Base-by-base conservation (phyloP, 2,113 vertebrate species). In the Oreotragus oreotragus region DNA sequence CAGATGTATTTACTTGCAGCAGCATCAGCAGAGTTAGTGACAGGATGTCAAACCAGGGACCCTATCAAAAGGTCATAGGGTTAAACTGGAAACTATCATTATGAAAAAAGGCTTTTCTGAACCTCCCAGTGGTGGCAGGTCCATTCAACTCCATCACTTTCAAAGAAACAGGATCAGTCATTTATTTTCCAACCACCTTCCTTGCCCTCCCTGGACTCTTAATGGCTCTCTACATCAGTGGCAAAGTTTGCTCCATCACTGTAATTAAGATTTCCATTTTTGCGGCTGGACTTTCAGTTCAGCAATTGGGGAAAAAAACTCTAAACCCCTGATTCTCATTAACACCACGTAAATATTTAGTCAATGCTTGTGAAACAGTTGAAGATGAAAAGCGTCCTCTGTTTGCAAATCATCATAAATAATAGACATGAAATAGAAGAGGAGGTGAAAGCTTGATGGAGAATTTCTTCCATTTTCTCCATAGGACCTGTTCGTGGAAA, bases 281-380 rank as follows among this genome's bases (percentile, higher is more conserved):
- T 84, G 86, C 89, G 84, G 73, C 89, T 84, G 96, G 90, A 85
- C 13, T 25, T 94, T 91, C 66, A 93, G 62, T 33, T 51, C 58
- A 93, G 89, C 43, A 76, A 88, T 0, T 95, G 77, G 73, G 43
- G 16, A 2, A 45, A 55, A 28, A 55, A 33, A 9, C 4, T 21
- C 28, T 19, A 91, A 81, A 11, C 27, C 83, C 47, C 64, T 45
- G 55, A 73, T 36, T 96, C 45, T 94, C 21, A 0, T 94, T 94
- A 94, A 96, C 80, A 97, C 70, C 94, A 60, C 0, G 3, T 96
- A 96, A 94, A 94, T 97, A 86, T 95, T 97, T 91, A 97, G 53
- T 92, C 27, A 86, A 96, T 91, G 13, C 81, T 83, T 96, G 15
- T 88, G 88, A 97, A 97, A 87, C 47, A 76, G 33, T 36, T 76